Conservation (phyloP, 2,888 invertebrate genomes). For the Aproaerema taeniolella region DNA sequence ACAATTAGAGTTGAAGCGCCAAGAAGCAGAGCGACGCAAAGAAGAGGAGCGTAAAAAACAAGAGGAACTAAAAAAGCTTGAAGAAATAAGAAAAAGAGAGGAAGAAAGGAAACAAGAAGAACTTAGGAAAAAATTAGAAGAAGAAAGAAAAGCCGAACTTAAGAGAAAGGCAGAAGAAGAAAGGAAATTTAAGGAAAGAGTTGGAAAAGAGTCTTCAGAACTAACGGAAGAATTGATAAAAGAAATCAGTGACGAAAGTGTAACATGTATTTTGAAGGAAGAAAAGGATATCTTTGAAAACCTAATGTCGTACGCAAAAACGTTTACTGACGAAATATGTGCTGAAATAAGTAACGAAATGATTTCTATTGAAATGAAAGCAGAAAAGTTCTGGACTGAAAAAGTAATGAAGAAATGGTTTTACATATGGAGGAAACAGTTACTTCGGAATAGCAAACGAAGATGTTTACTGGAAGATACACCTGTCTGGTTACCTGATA, state of each 20-base stretch:
- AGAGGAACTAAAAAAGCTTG: conserved; percentile 29
- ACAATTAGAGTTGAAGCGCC: conserved; percentile 1
- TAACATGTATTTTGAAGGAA: conserved; percentile 38
- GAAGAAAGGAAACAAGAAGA: conserved; percentile 47
- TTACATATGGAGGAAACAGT: conserved; percentile 51
- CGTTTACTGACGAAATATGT: conserved; percentile 43
- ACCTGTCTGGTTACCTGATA: conserved; percentile 61
- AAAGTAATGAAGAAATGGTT: conserved; percentile 60
- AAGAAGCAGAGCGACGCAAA: conserved; percentile 24
- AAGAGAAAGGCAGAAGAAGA: conserved; percentile 50
- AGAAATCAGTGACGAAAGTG: conserved; percentile 46
- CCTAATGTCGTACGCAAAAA: conserved; percentile 40
- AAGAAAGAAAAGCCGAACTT: conserved; percentile 48
- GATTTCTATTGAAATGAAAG: conserved; percentile 50
- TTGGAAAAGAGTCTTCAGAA: conserved; percentile 51
- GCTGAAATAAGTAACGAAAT: conserved; percentile 49
- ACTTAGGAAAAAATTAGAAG: conserved; percentile 47
- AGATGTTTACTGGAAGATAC: conserved; percentile 56
- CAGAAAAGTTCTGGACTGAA: conserved; percentile 47
- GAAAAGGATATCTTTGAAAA: conserved; percentile 45
- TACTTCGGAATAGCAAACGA: conserved; percentile 48
- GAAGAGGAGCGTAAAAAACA: conserved; percentile 30
- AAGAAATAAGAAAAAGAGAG: conserved; percentile 46
- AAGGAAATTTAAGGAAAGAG: conserved; percentile 45
- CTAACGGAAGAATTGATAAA: conserved; percentile 45